Evolutionary conservation across 2,113 vertebrate genomes (phyloP).

Genomic region (Hyla sarda): DNA sequence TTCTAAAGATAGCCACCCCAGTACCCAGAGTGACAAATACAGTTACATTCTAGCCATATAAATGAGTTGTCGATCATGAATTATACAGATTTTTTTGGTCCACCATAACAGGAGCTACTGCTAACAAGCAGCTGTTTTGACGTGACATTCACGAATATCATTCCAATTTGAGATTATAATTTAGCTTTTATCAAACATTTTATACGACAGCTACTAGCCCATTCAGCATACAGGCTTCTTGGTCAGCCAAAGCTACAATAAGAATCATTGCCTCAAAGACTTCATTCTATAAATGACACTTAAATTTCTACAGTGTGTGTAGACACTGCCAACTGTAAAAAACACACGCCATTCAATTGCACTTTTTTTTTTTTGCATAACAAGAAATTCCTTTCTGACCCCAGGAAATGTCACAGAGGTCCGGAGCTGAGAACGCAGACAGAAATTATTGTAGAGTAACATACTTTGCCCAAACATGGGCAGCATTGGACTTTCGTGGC

Average conservation of each 20-base stretch:
- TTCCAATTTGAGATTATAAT: not conserved
- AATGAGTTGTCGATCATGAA: no score
- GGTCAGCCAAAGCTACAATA: not conserved
- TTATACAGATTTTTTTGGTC: no score
- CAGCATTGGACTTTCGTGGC: conserved; percentile 4
- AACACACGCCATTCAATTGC: conserved; percentile 11
- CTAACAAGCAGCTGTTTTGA: not conserved
- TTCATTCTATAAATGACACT: not conserved
- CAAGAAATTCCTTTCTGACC: conserved; percentile 51
- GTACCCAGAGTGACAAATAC: no score
- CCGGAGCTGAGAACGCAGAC: conserved; percentile 41
- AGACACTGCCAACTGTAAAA: conserved; percentile 30
- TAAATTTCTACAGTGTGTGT: not conserved
- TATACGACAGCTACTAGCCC: not conserved
- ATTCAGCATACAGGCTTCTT: not conserved
- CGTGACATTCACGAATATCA: not conserved
- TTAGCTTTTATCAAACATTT: not conserved
- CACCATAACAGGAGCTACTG: no score
- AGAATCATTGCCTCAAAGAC: not conserved
- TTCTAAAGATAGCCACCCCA: no score
- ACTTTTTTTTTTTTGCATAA: conserved; percentile 37
- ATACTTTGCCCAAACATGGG: conserved; percentile 59
- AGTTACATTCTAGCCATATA: no score
- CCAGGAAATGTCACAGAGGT: conserved; percentile 55
- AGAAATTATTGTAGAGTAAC: conserved; percentile 39